Evolutionary conservation across 2,113 vertebrate species (phyloP), one percentile per base, ranked within the genome.

Genomic region (Sinocyclocheilus anshuiensis): DNA sequence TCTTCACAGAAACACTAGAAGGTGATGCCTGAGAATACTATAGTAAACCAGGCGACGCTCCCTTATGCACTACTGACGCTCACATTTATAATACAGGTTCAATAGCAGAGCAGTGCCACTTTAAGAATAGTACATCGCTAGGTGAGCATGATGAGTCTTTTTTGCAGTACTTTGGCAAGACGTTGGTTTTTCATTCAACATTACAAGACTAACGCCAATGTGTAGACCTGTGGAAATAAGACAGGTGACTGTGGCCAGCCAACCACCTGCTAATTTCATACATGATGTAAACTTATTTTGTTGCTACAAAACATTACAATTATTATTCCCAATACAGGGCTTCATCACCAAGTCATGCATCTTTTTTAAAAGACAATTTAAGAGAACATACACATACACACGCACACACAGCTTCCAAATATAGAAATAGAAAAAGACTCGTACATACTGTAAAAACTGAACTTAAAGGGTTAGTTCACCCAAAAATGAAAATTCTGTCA

Each of bases 181-280:
- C 81, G 29, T 36, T 72, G 67, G 16, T n/a, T 22, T 59, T 26
- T 59, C 22, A n/a, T 36, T 81, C 78, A 5, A 12, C 86, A 33
- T 74, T 42, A 72, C 26, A 63, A 36, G 42, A 83, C 72, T 20
- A 4, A 86, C 11, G 76, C 71, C 81, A 42, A 50, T 63, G 22
- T 20, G 9, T 77, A 81, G 16, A 53, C 10, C 24, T 76, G 4
- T 61, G 59, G 4, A 55, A 42, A 55, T 48, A 86, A 77, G 83
- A 89, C 81, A 87, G 86, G 87, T 88, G 91, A 91, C 65, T 93
- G 93, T 90, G 91, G 90, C 92, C 93, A 92, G 92, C 91, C 93
- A 93, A 92, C 92, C 88, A 86, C 36, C 79, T 89, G 84, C 81
- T 84, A 79, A 45, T 65, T 29, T 75, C 39, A 50, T 76, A 36